phyloP scores from a whole-genome alignment of 2,797 vertebrate species.

The Phrynocephalus vlangalii region DNA sequence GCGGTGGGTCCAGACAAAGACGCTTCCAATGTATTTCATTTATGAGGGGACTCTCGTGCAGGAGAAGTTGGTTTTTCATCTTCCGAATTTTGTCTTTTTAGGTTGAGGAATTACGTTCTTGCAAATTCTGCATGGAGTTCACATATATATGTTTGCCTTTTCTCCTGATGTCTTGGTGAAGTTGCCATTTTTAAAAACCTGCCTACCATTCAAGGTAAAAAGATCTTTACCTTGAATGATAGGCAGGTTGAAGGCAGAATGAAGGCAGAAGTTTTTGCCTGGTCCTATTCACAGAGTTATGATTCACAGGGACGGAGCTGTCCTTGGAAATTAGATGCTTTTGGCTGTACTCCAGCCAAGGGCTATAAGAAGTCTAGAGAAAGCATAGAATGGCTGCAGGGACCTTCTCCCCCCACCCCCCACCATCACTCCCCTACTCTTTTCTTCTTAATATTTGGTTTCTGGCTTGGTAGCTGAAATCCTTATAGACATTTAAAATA shows the following conservation, averaged over 20 bases:
- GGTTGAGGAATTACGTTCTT: background rate
- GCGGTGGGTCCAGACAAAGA: background rate
- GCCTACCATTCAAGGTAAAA: slow-evolving; percentile 18
- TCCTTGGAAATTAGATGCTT: slow-evolving; percentile 54
- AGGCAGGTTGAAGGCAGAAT: background rate
- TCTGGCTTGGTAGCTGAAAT: slow-evolving; percentile 52
- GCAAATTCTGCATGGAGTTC: slow-evolving; percentile 9
- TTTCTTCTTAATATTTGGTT: slow-evolving; percentile 35
- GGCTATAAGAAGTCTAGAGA: slow-evolving; percentile 53
- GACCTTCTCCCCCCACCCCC: slow-evolving; percentile 43
- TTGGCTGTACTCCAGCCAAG: slow-evolving; percentile 47
- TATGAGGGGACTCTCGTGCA: slow-evolving; percentile 12
- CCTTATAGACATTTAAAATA: slow-evolving; percentile 16
- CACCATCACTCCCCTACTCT: background rate
- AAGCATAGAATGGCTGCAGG: slow-evolving; percentile 52
- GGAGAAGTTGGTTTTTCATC: background rate
- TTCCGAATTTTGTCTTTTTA: background rate
- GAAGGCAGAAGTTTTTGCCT: slow-evolving; percentile 35
- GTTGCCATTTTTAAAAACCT: background rate
- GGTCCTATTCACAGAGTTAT: accelerated
- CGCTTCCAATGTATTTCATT: background rate
- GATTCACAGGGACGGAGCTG: slow-evolving; percentile 37
- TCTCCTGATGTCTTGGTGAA: slow-evolving; percentile 45
- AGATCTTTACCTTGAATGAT: background rate
- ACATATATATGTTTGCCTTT: background rate